Conservation (phyloP, 2,113 vertebrate species). For the Melanerpes formicivorus region DNA sequence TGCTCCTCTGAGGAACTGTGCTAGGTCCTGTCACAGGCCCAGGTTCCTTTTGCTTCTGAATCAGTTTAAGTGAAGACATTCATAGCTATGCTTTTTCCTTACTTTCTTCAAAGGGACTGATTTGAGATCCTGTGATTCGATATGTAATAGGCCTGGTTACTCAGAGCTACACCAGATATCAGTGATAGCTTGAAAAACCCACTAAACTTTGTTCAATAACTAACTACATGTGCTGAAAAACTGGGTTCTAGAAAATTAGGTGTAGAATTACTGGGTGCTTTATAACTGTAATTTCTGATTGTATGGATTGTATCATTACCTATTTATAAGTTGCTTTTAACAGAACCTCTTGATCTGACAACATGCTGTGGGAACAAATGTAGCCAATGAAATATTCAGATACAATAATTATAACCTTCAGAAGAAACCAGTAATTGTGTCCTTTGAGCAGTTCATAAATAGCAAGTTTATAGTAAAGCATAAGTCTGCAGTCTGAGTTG, state of each 20-base stretch:
- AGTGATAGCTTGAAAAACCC: neutral
- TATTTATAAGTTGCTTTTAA: slow-evolving; percentile 22
- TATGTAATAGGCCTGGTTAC: neutral
- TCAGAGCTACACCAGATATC: neutral
- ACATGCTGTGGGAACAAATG: slow-evolving; percentile 43
- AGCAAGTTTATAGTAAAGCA: slow-evolving; percentile 8
- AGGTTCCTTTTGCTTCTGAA: neutral
- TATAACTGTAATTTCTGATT: neutral
- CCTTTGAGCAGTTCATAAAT: neutral
- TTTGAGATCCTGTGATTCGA: neutral
- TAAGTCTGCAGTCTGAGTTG: neutral
- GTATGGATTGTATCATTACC: neutral
- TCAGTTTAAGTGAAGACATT: neutral
- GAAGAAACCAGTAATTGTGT: slow-evolving; percentile 34
- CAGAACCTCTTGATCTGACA: slow-evolving; percentile 23
- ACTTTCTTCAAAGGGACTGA: neutral
- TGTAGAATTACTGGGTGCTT: slow-evolving; percentile 14
- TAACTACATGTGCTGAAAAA: neutral
- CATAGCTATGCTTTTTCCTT: neutral
- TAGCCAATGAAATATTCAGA: slow-evolving; percentile 41
- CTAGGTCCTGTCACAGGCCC: neutral
- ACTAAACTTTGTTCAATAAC: neutral
- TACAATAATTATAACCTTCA: slow-evolving; percentile 38
- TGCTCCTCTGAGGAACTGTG: neutral
- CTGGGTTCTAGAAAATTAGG: neutral